These are phyloP conservation scores for Elephantulus edwardii DNA, from an alignment of 2,113 vertebrate genomes.

Conservation along the genomic window DNA sequence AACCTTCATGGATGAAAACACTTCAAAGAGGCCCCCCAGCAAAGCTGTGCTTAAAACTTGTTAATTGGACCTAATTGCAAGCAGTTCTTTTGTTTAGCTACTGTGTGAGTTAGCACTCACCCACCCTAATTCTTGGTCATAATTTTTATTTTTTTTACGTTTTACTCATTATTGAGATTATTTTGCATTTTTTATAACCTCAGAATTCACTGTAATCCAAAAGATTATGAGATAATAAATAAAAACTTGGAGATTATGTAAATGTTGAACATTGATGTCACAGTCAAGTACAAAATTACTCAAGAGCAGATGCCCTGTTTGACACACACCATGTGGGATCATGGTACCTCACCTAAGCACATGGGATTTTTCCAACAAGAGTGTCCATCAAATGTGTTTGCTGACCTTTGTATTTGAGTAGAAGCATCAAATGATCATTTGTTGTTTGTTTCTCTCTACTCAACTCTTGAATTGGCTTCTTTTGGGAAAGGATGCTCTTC, in stretches of 20 bases:
- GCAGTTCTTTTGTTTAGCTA: slow-evolving; percentile 77
- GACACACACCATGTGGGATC: not conserved
- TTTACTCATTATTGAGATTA: slow-evolving; percentile 49
- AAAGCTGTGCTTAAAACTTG: slow-evolving; percentile 71
- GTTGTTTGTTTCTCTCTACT: not conserved
- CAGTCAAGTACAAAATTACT: slow-evolving; percentile 60
- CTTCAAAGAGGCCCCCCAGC: slow-evolving; percentile 57
- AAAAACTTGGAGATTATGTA: slow-evolving; percentile 71
- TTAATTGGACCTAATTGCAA: slow-evolving; percentile 80
- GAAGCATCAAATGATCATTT: not conserved
- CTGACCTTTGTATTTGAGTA: not conserved
- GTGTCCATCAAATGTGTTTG: not conserved
- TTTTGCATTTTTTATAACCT: slow-evolving; percentile 74
- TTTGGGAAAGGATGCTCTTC: too few species aligned
- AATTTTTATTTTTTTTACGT: slow-evolving; percentile 65
- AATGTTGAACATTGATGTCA: slow-evolving; percentile 74
- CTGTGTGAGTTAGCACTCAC: slow-evolving; percentile 75
- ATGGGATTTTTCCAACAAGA: slow-evolving; percentile 20
- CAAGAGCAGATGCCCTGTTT: slow-evolving; percentile 23
- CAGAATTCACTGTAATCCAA: slow-evolving; percentile 78
- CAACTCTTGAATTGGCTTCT: slow-evolving; percentile 46
- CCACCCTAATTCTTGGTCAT: slow-evolving; percentile 61
- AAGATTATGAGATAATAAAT: slow-evolving; percentile 77
- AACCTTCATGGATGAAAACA: slow-evolving; percentile 24
- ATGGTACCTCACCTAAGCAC: not conserved